Evolutionary conservation across 2,113 vertebrate genomes (phyloP), one percentile per base, ranked within the genome.

Genomic region (Mus spicilegus): DNA sequence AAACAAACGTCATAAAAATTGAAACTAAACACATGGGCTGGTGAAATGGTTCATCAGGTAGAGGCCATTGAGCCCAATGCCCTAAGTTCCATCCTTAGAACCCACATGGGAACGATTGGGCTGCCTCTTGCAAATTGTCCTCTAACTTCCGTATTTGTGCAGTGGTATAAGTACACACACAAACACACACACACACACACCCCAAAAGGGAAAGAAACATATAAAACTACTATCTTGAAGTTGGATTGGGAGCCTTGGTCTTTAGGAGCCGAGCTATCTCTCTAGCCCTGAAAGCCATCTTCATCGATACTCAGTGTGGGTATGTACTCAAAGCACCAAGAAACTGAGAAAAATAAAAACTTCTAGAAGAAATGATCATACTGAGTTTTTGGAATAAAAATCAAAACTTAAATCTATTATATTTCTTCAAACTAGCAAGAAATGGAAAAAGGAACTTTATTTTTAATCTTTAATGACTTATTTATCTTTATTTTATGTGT

Each of bases 371-470:
- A 63, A 63, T 42, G 12, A 63, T 84, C 8, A 84, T 69, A 13
- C 46, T 13, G 54, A 89, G 17, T 92, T 92, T 94, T 89, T 12
- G 85, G 42, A n/a, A 56, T 89, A 78, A 93, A 94, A 63, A 56
- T 56, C 12, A 88, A 81, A 56, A 13, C 20, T 22, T 81, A 81
- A 91, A 6, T 49, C 17, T 67, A n/a, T 12, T 72, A 5, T 63
- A 61, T 82, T 88, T 96, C 76, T 88, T 5, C 46, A 67, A 73
- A n/a, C 81, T 46, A 19, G 56, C 39, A 46, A 85, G 42, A 39
- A 42, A 46, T 84, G 22, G 22, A 33, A 84, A 84, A 84, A 63
- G 3, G 6, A 63, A 49, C 14, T 49, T 77, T 77, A 58, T 81
- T n/a, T n/a, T n/a, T 81, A 12, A 58, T 58, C 78, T 56, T 81